Evolutionary conservation across 2,797 vertebrate genomes (phyloP).

Genomic region (Chaunax sp.): DNA sequence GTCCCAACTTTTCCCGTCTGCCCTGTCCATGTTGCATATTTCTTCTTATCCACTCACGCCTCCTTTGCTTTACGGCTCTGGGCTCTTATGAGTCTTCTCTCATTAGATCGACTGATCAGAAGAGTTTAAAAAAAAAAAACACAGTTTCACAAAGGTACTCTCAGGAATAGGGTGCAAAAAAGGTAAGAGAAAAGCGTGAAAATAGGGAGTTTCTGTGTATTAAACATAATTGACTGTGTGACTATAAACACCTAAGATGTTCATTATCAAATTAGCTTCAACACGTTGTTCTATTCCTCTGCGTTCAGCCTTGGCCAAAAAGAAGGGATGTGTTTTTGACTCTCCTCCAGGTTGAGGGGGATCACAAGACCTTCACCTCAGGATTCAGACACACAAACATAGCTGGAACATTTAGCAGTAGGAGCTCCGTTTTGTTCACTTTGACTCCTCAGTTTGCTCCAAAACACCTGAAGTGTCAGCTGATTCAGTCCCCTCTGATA

Average conservation of each 20-base stretch:
- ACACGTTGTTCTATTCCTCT: slow-evolving; percentile 35
- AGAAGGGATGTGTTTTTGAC: slow-evolving; percentile 17
- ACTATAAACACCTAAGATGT: slow-evolving; percentile 44
- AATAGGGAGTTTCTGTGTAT: slow-evolving; percentile 45
- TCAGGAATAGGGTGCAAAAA: slow-evolving; percentile 23
- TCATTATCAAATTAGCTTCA: slow-evolving; percentile 47
- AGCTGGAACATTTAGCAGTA: slow-evolving; percentile 39
- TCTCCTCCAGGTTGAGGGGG: slow-evolving; percentile 29
- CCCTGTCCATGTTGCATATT: slow-evolving; percentile 70
- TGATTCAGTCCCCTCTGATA: slow-evolving; percentile 7
- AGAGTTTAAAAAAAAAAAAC: not conserved
- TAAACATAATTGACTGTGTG: slow-evolving; percentile 43
- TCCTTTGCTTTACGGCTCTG: slow-evolving; percentile 37
- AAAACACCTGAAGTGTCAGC: slow-evolving; percentile 56
- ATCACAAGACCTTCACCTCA: slow-evolving; percentile 51
- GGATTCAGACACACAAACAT: slow-evolving; percentile 46
- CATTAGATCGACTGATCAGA: slow-evolving; percentile 7
- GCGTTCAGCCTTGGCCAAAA: slow-evolving; percentile 31
- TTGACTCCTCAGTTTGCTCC: slow-evolving; percentile 15
- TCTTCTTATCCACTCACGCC: slow-evolving; percentile 62
- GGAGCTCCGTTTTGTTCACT: slow-evolving; percentile 35
- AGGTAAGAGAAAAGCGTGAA: slow-evolving; percentile 28
- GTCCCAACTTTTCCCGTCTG: slow-evolving; percentile 81
- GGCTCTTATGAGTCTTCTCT: slow-evolving; percentile 13
- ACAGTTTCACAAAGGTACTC: slow-evolving; percentile 25